Percentiles rank a stretch among this genome's conserved stretches.
These are phyloP conservation scores for Drosophila parabipectinata DNA, from an alignment of 1,140 invertebrate species.

Conservation along the genomic window DNA sequence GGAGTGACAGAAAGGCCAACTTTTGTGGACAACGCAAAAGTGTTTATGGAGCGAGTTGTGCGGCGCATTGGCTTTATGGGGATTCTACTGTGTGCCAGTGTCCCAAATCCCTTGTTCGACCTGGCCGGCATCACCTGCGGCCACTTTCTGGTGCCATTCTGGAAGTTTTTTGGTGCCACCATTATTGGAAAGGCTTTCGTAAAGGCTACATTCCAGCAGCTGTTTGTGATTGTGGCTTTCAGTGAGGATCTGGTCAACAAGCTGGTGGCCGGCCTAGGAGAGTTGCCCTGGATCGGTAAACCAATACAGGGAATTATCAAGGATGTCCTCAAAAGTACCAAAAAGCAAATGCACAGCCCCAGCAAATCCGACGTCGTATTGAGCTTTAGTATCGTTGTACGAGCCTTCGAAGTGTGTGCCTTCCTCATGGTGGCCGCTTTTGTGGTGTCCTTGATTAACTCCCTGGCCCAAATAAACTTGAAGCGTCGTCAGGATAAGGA, in stretches of 20 bases:
- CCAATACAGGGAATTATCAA: slow-evolving; percentile 93
- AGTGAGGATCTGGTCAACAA: slow-evolving; percentile 94
- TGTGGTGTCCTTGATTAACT: slow-evolving; percentile 97
- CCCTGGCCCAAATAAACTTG: slow-evolving; percentile 97
- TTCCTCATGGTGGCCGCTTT: slow-evolving; percentile 97
- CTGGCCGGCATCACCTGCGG: slow-evolving; percentile 99
- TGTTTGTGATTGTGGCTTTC: slow-evolving; percentile 98
- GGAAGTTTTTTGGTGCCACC: slow-evolving; percentile 99
- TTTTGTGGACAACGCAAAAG: slow-evolving; percentile 88
- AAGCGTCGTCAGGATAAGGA: slow-evolving; percentile 87
- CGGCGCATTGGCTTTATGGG: slow-evolving; percentile 97
- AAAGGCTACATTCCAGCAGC: slow-evolving; percentile 99
- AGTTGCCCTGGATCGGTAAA: slow-evolving; percentile 92
- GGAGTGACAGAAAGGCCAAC: slow-evolving; percentile 87
- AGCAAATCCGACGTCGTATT: slow-evolving; percentile 4
- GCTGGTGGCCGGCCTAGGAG: slow-evolving; percentile 88
- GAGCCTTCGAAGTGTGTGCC: slow-evolving; percentile 95
- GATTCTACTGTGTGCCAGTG: slow-evolving; percentile 98
- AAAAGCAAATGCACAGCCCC: slow-evolving; percentile 91
- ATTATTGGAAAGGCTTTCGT: slow-evolving; percentile 98
- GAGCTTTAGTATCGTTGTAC: slow-evolving; percentile 87
- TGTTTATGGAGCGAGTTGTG: slow-evolving; percentile 95
- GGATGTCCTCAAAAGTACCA: slow-evolving; percentile 94
- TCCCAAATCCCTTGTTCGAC: slow-evolving; percentile 99
- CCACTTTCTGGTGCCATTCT: slow-evolving; percentile 99